Conservation (phyloP, 2,113 vertebrate species). For the Picathartes gymnocephalus region DNA sequence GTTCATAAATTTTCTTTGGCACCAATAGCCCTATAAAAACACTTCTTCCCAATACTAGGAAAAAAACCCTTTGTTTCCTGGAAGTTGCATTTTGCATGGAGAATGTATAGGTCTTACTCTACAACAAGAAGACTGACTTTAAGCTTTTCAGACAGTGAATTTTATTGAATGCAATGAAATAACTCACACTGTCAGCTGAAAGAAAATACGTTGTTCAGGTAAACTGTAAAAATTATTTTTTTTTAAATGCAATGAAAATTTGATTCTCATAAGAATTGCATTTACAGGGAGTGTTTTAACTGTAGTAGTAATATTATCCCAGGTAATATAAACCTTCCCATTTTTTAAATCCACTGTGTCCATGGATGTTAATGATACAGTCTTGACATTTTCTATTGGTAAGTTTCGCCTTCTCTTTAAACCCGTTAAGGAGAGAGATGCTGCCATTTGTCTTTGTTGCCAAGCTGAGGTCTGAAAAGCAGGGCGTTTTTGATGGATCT, state of each 20-base stretch:
- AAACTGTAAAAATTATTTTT: background rate
- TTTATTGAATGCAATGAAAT: background rate
- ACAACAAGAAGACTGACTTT: background rate
- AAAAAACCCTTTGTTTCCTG: background rate
- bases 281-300: background rate
- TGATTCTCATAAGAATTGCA: background rate
- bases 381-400: background rate
- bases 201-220: background rate
- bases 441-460: background rate
- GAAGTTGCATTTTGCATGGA: background rate
- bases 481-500: background rate
- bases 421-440: background rate
- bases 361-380: background rate
- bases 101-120: background rate
- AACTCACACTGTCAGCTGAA: background rate
- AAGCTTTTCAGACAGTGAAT: background rate
- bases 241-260: background rate
- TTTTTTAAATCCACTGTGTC: background rate
- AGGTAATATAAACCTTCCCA: background rate
- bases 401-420: background rate
- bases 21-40: slow-evolving; percentile 1
- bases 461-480: background rate
- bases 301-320: background rate
- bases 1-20: background rate
- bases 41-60: background rate